Evolutionary conservation across 2,113 vertebrate species (phyloP), one percentile per base, ranked within the genome.

Genomic region (Meriones unguiculatus): DNA sequence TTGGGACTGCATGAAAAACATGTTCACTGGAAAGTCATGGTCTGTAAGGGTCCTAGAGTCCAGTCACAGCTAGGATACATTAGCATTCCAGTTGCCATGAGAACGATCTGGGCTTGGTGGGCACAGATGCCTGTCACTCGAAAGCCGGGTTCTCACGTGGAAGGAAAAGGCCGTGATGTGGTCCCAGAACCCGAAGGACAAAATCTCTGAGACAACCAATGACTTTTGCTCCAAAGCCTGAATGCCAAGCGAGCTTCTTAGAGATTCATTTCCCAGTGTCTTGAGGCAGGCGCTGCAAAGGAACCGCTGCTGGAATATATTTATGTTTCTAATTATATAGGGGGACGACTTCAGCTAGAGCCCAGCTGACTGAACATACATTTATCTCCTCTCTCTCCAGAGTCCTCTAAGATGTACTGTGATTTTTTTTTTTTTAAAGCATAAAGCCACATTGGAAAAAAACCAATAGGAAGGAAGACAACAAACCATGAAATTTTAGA

Each of bases 301-400:
- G 50, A 88, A 54, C 80, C 5, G 72, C 75, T 52, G 72, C 67
- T 46, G 1, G 50, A 69, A 84, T 32, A 25, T 85, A 88, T 85
- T 89, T 96, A 88, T 52, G 46, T 91, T 96, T 94, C 81, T 90
- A 95, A 93, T 70, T 87, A 82, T 73, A 75, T 87, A 75, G 24
- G 3, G 73, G 38, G 41, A 87, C 64, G 52, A 62, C 72, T 93
- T 87, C 46, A 52, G 72, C 89, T 96, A 97, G 94, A 64, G 82
- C 25, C 87, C 92, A 92, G 72, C 22, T 69, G 65, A 89, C 4
- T 89, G 25, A 97, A 92, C 52, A 82, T 18, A 65, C 46, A 86
- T 67, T 90, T 92, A 72, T 72, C 59, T 84, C 41, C 76, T 54
- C 65, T 81, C 30, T 64, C 67, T 85, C 85, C 64, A 75, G 95